phyloP scores from a whole-genome alignment of 2,888 invertebrate genomes.

The Scaptomyza tumidula region DNA sequence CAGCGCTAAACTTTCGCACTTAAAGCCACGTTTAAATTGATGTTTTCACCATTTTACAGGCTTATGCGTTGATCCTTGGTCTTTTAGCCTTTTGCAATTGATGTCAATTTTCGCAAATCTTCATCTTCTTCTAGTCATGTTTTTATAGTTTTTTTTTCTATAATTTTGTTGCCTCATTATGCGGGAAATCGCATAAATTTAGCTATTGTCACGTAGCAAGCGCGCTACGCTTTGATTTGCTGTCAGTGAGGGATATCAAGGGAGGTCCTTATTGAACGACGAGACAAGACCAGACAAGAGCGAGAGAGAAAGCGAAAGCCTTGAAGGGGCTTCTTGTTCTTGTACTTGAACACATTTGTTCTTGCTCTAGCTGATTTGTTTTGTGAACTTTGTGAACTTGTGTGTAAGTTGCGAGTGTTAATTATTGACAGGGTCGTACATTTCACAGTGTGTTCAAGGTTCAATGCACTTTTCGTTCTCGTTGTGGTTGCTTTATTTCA shows the following conservation, averaged over 20 bases:
- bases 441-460: conserved; percentile 7
- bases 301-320: not conserved
- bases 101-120: conserved; percentile 11
- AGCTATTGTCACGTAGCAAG: conserved; percentile 48
- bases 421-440: not conserved
- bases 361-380: conserved; percentile 15
- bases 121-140: not conserved
- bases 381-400: conserved; percentile 12
- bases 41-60: conserved; percentile 32
- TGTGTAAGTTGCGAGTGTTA: conserved; percentile 18
- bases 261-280: conserved; percentile 3
- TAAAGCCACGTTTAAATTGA: conserved; percentile 24
- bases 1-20: no score
- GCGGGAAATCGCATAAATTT: conserved; percentile 45
- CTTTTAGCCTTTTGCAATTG: conserved; percentile 27
- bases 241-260: conserved; percentile 10
- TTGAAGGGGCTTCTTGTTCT: conserved; percentile 2
- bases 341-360: not conserved
- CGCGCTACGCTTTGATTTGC: conserved; percentile 6
- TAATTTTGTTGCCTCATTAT: conserved; percentile 42
- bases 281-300: not conserved
- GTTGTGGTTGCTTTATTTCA: conserved; percentile 60
- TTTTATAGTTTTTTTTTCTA: not conserved
- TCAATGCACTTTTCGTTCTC: conserved; percentile 18
- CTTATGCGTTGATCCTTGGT: conserved; percentile 23